phyloP scores from a whole-genome alignment of 2,888 invertebrate species.

The Mactromeris polynyma region DNA sequence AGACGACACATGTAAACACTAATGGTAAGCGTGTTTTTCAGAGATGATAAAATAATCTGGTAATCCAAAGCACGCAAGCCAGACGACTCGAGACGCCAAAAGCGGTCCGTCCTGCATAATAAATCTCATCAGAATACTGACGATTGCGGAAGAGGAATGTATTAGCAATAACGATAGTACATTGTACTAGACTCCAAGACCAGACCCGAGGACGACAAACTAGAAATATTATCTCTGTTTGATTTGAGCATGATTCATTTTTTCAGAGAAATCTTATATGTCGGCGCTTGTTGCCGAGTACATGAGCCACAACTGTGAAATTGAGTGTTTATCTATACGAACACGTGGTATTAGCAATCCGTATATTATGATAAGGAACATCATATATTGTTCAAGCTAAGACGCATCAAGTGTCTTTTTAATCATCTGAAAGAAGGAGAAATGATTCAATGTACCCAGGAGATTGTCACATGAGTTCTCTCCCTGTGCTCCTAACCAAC shows the following conservation, averaged over 20 bases:
- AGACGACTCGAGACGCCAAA: conserved; percentile 46
- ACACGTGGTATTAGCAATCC: conserved; percentile 69
- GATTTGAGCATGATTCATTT: conserved; percentile 41
- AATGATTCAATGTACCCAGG: no score
- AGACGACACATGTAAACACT: conserved; percentile 58
- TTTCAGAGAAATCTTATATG: conserved; percentile 68
- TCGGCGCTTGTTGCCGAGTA: conserved; percentile 68
- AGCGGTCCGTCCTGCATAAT: conserved; percentile 71
- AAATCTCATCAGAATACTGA: conserved; percentile 63
- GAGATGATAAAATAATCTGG: conserved; percentile 61
- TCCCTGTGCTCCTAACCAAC: no score
- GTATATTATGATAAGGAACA: conserved; percentile 65
- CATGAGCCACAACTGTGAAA: conserved; percentile 67
- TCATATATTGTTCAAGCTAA: conserved; percentile 66
- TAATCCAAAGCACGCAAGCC: conserved; percentile 43
- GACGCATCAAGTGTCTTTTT: conserved; percentile 14
- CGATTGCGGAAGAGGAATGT: conserved; percentile 46
- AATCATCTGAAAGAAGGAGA: conserved; percentile 13
- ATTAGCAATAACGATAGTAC: conserved; percentile 62
- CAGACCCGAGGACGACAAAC: conserved; percentile 58
- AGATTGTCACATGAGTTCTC: no score
- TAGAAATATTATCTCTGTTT: conserved; percentile 4
- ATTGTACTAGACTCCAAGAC: conserved; percentile 68
- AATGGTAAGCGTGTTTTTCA: conserved; percentile 62
- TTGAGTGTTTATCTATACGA: conserved; percentile 59